Base-by-base conservation (phyloP, 2,888 invertebrate genomes). In the Sarcophaga caerulescens region DNA sequence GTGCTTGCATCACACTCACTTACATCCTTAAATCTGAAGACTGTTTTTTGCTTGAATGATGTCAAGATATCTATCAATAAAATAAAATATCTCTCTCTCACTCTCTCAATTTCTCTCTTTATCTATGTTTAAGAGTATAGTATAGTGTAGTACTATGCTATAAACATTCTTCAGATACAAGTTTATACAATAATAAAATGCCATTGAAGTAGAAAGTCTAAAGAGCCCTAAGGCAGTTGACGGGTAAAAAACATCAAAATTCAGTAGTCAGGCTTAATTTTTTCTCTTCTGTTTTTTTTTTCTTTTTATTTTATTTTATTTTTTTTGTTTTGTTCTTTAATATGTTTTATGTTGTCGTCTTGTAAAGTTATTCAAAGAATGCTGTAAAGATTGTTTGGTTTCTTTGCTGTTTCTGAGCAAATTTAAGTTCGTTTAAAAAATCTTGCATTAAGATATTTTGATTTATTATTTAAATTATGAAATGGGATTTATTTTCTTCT, bases 51-150 rank as follows among this genome's bases (percentile, higher is more conserved):
- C 12, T 68, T 35, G 52, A 47, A 35, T 63, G 44, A 69, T 70
- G 75, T 45, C 45, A 59, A 81, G 69, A 81, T 62, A 45, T 69
- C n/a, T 76, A 76, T 70, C 76, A 59, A 65, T 70, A 63, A 57
- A 25, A 57, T 25, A 44, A 59, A 71, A 60, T 35, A 35, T 35
- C 6, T 35, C 6, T 6, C 35, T 35, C 6, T 25, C 0, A 4
- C 25, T 25, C 25, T 5, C 25, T 5, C 25, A 25, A 3, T 25
- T 4, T 35, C 35, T 35, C 35, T 25, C 25, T 35, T 1, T 35
- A 35, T 35, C 35, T 35, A 35, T 35, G 35, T 35, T 47, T 11
- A 47, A 47, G 47, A 62, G 47, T 5, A 63, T 47, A 3, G n/a
- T n/a, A 23, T 23, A 1, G n/a, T n/a, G 21, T 23, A 0, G 25